These are phyloP conservation scores for Vultur gryphus DNA, from an alignment of 2,797 vertebrate genomes.

Conservation along the genomic window DNA sequence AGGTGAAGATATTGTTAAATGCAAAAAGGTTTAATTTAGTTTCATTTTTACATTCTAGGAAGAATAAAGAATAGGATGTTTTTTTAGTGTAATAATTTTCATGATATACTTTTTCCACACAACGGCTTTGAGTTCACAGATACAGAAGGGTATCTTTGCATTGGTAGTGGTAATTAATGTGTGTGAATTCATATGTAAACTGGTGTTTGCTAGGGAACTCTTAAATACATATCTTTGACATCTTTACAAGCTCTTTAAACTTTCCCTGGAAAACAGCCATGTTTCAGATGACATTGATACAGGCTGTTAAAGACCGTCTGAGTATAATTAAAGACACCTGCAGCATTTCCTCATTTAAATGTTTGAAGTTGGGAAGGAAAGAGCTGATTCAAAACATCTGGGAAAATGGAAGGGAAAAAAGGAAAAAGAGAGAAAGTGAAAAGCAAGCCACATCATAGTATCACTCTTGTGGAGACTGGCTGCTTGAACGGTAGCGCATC, in stretches of 20 bases:
- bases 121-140: background rate
- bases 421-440: background rate
- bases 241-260: conserved; percentile 3
- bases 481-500: rapidly evolving
- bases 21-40: background rate
- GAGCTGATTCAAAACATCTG: background rate
- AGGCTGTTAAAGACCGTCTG: background rate
- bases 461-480: background rate
- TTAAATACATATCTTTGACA: background rate
- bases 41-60: background rate
- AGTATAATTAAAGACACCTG: conserved; percentile 6
- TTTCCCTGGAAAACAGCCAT: background rate
- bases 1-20: background rate
- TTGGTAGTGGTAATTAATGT: background rate
- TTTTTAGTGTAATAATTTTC: background rate
- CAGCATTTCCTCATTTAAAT: background rate
- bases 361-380: background rate
- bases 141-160: background rate
- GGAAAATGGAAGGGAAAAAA: background rate
- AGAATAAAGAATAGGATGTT: background rate
- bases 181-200: background rate
- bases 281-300: background rate
- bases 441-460: background rate
- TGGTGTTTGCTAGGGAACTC: background rate
- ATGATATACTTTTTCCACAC: background rate